Conservation (phyloP, 1,140 invertebrate species). For the Hestina assimilis region DNA sequence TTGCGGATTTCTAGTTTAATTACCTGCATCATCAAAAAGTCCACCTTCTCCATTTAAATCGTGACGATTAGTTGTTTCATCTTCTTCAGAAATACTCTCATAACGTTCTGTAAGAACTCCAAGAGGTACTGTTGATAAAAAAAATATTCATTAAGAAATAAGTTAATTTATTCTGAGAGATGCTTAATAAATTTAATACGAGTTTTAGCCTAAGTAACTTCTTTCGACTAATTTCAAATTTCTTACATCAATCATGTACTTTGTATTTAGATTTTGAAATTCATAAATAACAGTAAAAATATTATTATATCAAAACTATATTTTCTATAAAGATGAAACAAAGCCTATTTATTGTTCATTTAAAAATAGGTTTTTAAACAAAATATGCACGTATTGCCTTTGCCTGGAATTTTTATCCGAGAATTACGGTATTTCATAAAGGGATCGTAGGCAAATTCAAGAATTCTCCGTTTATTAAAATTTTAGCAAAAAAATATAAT, state of each 20-base stretch:
- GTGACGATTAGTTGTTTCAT: constrained; percentile 75
- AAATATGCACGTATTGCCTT: background rate
- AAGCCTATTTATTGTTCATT: background rate
- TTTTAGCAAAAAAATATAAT: too few species aligned
- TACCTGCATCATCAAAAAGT: constrained; percentile 56
- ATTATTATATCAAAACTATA: too few species aligned
- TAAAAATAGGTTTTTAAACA: background rate
- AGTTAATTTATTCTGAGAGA: too few species aligned
- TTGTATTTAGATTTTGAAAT: too few species aligned
- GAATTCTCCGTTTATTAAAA: too few species aligned
- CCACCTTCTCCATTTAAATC: constrained; percentile 26
- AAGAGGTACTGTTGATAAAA: constrained; percentile 84
- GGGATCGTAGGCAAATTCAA: constrained; percentile 9
- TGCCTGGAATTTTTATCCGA: background rate
- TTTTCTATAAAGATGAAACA: too few species aligned
- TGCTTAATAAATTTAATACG: too few species aligned
- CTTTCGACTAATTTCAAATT: too few species aligned
- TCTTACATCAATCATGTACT: too few species aligned
- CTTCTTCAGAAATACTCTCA: constrained; percentile 84
- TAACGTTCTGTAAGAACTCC: constrained; percentile 89
- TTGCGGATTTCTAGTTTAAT: background rate
- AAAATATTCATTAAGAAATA: background rate
- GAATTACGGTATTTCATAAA: constrained; percentile 12
- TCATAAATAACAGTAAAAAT: too few species aligned
- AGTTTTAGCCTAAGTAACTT: too few species aligned